These are phyloP conservation scores for Bujurquina vittata DNA, from an alignment of 2,113 vertebrate species.

Conservation along the genomic window DNA sequence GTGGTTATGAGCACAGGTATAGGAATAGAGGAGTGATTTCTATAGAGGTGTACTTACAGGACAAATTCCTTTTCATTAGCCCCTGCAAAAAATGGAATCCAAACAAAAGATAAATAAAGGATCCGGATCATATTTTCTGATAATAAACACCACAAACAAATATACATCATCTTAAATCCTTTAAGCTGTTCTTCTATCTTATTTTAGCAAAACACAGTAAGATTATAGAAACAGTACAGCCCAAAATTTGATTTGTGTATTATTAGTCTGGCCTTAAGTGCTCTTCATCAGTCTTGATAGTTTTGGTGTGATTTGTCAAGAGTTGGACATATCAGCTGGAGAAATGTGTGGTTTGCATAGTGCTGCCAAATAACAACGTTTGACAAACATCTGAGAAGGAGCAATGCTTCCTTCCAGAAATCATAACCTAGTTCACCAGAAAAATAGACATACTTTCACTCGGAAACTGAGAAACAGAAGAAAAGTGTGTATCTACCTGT, in stretches of 20 bases:
- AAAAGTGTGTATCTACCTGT: neutral
- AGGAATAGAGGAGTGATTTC: neutral
- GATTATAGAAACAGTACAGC: neutral
- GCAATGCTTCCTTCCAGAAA: neutral
- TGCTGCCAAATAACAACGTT: neutral
- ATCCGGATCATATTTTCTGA: neutral
- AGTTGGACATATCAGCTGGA: neutral
- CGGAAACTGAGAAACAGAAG: neutral
- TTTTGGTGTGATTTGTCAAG: neutral
- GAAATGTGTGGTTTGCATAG: neutral
- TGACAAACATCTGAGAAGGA: neutral
- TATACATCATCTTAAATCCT: neutral
- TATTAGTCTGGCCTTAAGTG: neutral
- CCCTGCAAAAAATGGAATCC: constrained; percentile 85
- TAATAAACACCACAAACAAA: neutral
- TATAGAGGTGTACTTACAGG: constrained; percentile 87
- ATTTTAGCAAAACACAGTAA: neutral
- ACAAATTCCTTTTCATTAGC: constrained; percentile 93
- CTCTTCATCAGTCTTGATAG: neutral
- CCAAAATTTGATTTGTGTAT: neutral
- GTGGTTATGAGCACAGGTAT: neutral
- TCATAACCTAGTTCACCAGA: neutral
- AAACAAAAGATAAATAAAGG: constrained; percentile 19
- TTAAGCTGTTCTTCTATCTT: neutral
- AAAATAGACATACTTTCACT: neutral